Base-by-base conservation (phyloP, 2,797 vertebrate genomes). In the Rhinichthys osculus region DNA sequence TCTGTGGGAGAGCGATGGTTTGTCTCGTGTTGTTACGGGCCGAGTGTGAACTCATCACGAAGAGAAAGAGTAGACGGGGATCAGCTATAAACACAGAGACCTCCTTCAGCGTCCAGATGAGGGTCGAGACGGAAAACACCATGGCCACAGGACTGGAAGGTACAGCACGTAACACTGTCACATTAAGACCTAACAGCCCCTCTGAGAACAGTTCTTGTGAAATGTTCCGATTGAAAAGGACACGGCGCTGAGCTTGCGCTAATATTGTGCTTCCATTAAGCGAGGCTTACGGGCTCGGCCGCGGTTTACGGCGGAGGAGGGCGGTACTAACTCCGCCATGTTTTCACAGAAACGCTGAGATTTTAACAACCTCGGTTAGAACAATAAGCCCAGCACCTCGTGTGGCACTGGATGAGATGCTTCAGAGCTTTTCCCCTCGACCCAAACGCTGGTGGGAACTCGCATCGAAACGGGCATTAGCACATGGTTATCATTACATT, bases 251-350 rank as follows among this genome's bases (percentile, higher is more conserved):
- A 90, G 88, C 85, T 92, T 88, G 88, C 88, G 89, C 90, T 90
- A 95, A 95, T 95, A 94, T 94, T 95, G 92, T 94, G 91, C 88
- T 95, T 94, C 92, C 91, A 93, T 95, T 94, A 94, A 94, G 92
- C 83, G 79, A 85, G 93, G 91, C 90, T 94, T 93, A 90, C 80
- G 57, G 23, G 82, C 88, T 92, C 89, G 92, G 92, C 92, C 83
- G 85, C 72, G 83, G 89, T 91, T 91, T 87, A 89, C 85, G 64
- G 81, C 78, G 30, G 10, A 13, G 89, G 89, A 91, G 90, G 88
- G 90, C 73, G 73, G 78, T 78, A 27, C 84, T 42, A 67, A 85
- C 86, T 88, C 85, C 89, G 86, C 76, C 86, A 88, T 88, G 91
- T 91, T 90, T 91, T 90, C 92, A 87, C 89, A 91, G 90, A 86